phyloP scores from a whole-genome alignment of 2,888 invertebrate species.

The Callosobruchus maculatus region DNA sequence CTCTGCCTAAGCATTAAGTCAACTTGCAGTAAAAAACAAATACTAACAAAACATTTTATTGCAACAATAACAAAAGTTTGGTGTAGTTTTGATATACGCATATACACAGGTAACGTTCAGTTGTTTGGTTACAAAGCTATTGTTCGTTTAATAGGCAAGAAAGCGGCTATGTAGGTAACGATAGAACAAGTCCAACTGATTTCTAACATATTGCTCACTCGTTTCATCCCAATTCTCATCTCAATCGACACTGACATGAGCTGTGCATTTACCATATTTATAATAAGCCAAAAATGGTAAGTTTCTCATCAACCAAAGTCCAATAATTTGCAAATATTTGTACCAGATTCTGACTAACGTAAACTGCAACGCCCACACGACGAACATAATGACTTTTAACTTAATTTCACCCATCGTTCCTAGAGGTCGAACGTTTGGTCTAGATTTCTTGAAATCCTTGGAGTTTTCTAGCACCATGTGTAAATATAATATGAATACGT shows the following conservation, averaged over 20 bases:
- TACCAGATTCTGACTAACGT: slow-evolving; percentile 56
- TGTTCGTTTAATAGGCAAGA: not conserved
- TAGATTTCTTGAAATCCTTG: slow-evolving; percentile 12
- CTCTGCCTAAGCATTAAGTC: too few species aligned
- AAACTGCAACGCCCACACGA: slow-evolving; percentile 35
- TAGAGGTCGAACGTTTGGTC: slow-evolving; percentile 12
- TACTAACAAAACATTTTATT: too few species aligned
- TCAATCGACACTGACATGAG: slow-evolving; percentile 47
- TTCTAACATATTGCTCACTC: too few species aligned
- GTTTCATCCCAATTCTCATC: too few species aligned
- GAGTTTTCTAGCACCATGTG: slow-evolving; percentile 23
- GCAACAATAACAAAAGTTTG: too few species aligned
- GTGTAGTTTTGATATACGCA: too few species aligned
- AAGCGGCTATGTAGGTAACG: too few species aligned
- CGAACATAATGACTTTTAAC: slow-evolving; percentile 17
- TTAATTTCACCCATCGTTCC: slow-evolving; percentile 15
- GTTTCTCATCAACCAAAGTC: slow-evolving; percentile 60
- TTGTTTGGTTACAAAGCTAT: not conserved
- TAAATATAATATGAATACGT: slow-evolving; percentile 53
- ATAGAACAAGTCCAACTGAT: too few species aligned
- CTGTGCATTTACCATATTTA: slow-evolving; percentile 59
- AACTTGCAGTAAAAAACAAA: not conserved
- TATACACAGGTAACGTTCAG: not conserved
- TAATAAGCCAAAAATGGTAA: slow-evolving; percentile 67
- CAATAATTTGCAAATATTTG: slow-evolving; percentile 58